phyloP scores from a whole-genome alignment of 2,113 vertebrate species.

The Thamnaconus septentrionalis region DNA sequence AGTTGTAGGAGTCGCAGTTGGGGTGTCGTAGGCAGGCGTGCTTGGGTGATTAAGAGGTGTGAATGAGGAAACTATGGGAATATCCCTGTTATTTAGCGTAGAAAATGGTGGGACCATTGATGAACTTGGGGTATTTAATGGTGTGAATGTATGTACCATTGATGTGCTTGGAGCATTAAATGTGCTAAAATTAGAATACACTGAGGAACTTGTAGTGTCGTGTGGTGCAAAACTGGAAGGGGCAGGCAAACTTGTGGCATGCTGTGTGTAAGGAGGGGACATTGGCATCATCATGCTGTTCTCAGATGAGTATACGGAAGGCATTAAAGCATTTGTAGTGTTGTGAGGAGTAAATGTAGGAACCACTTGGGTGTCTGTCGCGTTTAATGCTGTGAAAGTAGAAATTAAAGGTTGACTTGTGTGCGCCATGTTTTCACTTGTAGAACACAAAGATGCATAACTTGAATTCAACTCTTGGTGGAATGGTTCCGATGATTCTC shows the following conservation, averaged over 20 bases:
- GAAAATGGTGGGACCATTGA: conserved; percentile 44
- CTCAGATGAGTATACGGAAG: conserved; percentile 52
- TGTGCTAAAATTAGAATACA: conserved; percentile 50
- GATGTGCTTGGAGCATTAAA: conserved; percentile 52
- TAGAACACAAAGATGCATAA: conserved; percentile 52
- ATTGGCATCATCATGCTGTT: conserved; percentile 46
- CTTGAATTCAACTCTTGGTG: conserved; percentile 46
- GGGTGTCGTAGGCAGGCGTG: conserved; percentile 31
- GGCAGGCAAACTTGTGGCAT: conserved; percentile 27
- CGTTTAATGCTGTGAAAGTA: conserved; percentile 59
- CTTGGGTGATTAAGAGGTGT: conserved; percentile 51
- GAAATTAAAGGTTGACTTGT: conserved; percentile 49
- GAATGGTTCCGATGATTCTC: conserved; percentile 33
- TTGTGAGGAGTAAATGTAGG: conserved; percentile 63
- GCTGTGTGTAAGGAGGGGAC: conserved; percentile 42
- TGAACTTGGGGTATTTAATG: conserved; percentile 47
- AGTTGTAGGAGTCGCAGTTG: conserved; percentile 7
- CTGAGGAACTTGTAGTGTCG: conserved; percentile 32
- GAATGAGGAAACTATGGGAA: conserved; percentile 54
- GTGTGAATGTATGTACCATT: conserved; percentile 52
- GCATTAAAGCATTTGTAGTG: conserved; percentile 55
- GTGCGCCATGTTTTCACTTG: conserved; percentile 41
- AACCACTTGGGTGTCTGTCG: conserved; percentile 67
- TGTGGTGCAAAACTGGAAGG: conserved; percentile 42
- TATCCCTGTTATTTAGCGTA: conserved; percentile 39